Base-by-base conservation (phyloP, 2,797 vertebrate genomes). In the Periparus ater region DNA sequence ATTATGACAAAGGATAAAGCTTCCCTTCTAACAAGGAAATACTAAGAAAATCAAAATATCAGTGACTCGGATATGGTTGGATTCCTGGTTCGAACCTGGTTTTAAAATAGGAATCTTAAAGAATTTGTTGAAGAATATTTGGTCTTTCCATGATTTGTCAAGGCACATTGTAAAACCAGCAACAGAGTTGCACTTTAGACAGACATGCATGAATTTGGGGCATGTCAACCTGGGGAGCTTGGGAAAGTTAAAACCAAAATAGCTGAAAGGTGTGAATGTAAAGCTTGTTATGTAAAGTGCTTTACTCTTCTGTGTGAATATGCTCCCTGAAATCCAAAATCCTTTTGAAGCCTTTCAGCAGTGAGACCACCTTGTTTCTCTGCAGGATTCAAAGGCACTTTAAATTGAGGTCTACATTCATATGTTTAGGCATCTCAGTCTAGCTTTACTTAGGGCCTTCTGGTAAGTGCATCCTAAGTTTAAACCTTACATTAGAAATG, bases 231-330 rank as follows among this genome's bases (percentile, higher is more conserved):
- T 84, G 89, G 30, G 48, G 26, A 95, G 67, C 66, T 79, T 78
- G 82, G 92, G 73, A 92, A 96, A 91, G 55, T 81, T 81, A 85
- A 94, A 95, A 84, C 91, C 7, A 79, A 95, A 96, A 94, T 95
- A 96, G 48, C 74, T 85, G 76, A 96, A 91, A 95, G 66, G 76
- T 88, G 91, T 76, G 73, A 96, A 81, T 67, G 32, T 44, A 88
- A 91, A 88, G 15, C 32, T 50, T 60, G 53, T 93, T 90, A 91
- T 38, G 53, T 88, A 88, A 95, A 91, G 55, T 26, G 16, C 21
- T 84, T 78, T 91, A 60, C 25, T 13, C 6, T 66, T 82, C 57
- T 61, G 7, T 66, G 76, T 70, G 70, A 88, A 74, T 79, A 38
- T 0, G 0, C 15, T 73, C 29, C 38, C 34, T 71, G 66, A 87